phyloP scores from a whole-genome alignment of 2,113 vertebrate species.

The Arvicanthis niloticus region DNA sequence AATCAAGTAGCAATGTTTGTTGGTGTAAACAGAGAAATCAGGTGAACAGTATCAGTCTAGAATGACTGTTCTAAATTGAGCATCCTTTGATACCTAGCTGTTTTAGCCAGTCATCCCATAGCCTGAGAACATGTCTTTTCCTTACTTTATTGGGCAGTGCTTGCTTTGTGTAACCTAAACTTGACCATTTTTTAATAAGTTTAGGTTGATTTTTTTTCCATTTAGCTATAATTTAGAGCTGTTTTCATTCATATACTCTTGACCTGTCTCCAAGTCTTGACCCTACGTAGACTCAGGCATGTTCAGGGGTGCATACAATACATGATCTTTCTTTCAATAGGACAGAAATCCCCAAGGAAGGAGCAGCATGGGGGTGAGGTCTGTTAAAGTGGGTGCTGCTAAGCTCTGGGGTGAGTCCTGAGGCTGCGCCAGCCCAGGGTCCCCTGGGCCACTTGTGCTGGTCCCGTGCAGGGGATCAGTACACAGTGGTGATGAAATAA shows the following conservation, averaged over 20 bases:
- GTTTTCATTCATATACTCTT: not conserved
- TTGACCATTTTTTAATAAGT: not conserved
- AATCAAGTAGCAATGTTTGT: rapidly evolving
- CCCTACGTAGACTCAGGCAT: not conserved
- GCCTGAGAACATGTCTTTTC: rapidly evolving
- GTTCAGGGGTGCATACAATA: rapidly evolving
- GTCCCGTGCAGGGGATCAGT: not conserved
- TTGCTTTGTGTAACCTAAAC: not conserved
- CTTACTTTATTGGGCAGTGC: not conserved
- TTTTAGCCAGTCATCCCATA: not conserved
- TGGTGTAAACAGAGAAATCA: not conserved
- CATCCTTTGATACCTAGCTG: constrained; percentile 46
- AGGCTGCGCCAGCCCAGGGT: not conserved
- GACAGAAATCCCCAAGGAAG: not conserved
- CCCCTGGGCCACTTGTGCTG: rapidly evolving
- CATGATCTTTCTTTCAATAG: not conserved
- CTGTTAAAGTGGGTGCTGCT: rapidly evolving
- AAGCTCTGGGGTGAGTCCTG: not conserved
- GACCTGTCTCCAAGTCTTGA: not conserved
- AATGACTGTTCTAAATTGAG: not conserved
- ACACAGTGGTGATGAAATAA: constrained; percentile 22
- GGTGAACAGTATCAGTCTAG: not conserved
- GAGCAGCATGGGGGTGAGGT: rapidly evolving
- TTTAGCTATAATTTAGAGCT: not conserved
- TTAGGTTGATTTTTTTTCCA: not conserved